Percentiles rank a stretch among this genome's conserved stretches.
These are phyloP conservation scores for Bombus cullumanus DNA, from an alignment of 1,140 invertebrate species.

Conservation along the genomic window DNA sequence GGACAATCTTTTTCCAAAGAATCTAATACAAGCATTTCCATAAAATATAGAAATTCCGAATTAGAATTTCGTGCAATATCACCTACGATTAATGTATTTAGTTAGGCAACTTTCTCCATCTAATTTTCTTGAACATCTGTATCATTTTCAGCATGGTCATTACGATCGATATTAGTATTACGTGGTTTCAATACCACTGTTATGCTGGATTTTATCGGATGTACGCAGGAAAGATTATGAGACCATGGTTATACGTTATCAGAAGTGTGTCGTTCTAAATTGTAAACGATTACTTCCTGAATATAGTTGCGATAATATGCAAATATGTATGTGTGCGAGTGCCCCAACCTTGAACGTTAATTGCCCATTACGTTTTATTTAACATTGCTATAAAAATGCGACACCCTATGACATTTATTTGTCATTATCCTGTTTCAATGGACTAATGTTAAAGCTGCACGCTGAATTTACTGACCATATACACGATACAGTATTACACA, in stretches of 20 bases:
- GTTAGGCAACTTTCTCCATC: not conserved
- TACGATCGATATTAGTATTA: not conserved
- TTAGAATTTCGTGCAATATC: too few relatives aligned
- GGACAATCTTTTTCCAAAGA: not conserved
- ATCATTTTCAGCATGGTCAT: not conserved
- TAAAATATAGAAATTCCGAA: not conserved
- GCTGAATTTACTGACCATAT: not conserved
- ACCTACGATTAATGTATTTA: too few relatives aligned
- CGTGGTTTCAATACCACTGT: not conserved
- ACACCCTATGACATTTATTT: too few relatives aligned
- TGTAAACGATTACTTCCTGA: slow-evolving; percentile 20
- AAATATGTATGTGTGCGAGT: too few relatives aligned
- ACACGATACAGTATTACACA: not conserved
- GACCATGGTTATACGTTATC: not conserved
- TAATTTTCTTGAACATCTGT: not conserved
- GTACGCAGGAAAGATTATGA: not conserved
- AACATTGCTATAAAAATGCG: too few relatives aligned
- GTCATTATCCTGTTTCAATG: not conserved
- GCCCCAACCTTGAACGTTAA: too few relatives aligned
- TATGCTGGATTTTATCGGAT: not conserved
- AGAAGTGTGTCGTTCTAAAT: not conserved
- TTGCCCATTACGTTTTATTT: too few relatives aligned
- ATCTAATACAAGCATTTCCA: not conserved
- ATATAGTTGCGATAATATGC: too few relatives aligned
- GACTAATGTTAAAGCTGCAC: not conserved